Evolutionary conservation across 2,113 vertebrate species (phyloP).

Genomic region (Lophotis ruficrista): DNA sequence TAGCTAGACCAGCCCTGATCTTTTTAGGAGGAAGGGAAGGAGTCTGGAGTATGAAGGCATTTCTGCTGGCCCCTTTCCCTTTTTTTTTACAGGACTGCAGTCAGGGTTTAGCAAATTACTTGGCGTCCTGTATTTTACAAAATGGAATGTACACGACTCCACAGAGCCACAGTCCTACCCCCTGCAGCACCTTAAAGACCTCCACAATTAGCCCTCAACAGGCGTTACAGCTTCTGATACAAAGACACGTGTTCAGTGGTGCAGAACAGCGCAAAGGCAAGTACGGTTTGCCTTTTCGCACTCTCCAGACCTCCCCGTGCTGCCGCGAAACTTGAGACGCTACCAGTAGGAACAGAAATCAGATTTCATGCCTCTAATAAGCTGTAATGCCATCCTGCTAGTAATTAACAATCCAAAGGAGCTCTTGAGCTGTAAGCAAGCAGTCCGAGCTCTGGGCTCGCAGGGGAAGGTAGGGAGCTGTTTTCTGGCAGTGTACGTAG

Average conservation of each 20-base stretch:
- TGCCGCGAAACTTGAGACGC: not conserved
- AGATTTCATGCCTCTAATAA: not conserved
- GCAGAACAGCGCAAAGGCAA: not conserved
- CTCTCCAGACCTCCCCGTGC: not conserved
- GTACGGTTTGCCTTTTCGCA: not conserved
- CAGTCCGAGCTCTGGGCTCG: not conserved
- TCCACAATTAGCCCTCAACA: not conserved
- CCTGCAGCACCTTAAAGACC: not conserved
- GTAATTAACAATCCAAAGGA: not conserved
- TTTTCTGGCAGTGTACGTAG: not conserved
- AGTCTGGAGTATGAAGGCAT: not conserved
- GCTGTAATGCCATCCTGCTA: not conserved
- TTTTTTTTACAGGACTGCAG: not conserved
- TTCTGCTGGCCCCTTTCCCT: not conserved
- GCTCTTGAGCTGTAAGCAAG: not conserved
- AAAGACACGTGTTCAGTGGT: not conserved
- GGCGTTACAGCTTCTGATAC: not conserved
- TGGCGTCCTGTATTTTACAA: not conserved
- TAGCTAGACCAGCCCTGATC: not conserved
- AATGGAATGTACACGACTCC: not conserved
- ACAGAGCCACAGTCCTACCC: not conserved
- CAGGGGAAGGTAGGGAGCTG: not conserved
- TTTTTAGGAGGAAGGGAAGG: not conserved
- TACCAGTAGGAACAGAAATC: not conserved
- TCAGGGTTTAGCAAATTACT: not conserved